Evolutionary conservation across 2,888 invertebrate species (phyloP).

Genomic region (Hanleya hanleyi): DNA sequence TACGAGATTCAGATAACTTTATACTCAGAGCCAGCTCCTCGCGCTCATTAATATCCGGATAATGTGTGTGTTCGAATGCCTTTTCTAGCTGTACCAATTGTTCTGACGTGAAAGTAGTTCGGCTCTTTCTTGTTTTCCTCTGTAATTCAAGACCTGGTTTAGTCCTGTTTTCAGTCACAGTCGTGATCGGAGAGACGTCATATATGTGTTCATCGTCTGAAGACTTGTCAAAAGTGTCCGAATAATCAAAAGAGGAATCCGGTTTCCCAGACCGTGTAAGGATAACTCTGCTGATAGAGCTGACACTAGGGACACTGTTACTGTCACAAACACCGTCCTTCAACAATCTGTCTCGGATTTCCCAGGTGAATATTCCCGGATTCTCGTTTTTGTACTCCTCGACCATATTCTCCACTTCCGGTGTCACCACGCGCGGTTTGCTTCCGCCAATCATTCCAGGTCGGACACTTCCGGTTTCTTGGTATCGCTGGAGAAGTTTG

Average conservation of each 20-base stretch:
- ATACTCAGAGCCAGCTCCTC: constrained; percentile 94
- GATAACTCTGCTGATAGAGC: constrained; percentile 93
- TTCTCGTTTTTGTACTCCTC: constrained; percentile 93
- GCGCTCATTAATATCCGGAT: constrained; percentile 95
- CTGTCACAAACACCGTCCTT: constrained; percentile 93
- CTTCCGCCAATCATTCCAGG: constrained; percentile 88
- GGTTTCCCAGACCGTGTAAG: too few relatives aligned
- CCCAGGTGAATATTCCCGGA: constrained; percentile 96
- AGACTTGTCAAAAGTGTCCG: too few relatives aligned
- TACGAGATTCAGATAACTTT: constrained; percentile 92
- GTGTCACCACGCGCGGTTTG: constrained; percentile 94
- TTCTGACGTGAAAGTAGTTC: too few relatives aligned
- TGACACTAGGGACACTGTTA: constrained; percentile 92
- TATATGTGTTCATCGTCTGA: too few relatives aligned
- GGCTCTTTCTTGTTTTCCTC: too few relatives aligned
- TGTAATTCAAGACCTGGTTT: too few relatives aligned
- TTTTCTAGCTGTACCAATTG: too few relatives aligned
- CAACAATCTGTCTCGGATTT: constrained; percentile 88
- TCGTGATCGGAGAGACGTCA: too few relatives aligned
- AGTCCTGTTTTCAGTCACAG: too few relatives aligned
- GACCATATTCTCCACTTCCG: constrained; percentile 92
- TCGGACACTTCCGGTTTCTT: constrained; percentile 95
- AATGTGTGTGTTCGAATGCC: constrained; percentile 94
- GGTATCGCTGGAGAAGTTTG: constrained; percentile 84
- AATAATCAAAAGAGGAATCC: too few relatives aligned